Percentiles rank a stretch among this genome's conserved stretches.
phyloP scores from a whole-genome alignment of 2,797 vertebrate species.

The Nannoperca obscura region DNA sequence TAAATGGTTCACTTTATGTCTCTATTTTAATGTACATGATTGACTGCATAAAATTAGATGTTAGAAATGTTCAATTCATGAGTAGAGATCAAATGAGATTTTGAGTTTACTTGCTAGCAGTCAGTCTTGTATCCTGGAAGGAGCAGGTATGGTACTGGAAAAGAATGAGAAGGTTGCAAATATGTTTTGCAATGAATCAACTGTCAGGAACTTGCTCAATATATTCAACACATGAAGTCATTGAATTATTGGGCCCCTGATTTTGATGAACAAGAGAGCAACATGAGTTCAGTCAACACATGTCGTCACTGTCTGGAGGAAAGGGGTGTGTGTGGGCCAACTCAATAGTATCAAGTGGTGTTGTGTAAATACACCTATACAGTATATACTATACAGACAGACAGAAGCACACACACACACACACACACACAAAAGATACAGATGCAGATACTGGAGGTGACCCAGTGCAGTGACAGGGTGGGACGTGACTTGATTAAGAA shows the following conservation, averaged over 20 bases:
- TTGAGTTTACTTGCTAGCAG: slow-evolving; percentile 10
- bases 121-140: neutral
- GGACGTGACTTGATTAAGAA: slow-evolving; percentile 81
- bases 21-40: neutral
- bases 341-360: slow-evolving; percentile 58
- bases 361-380: slow-evolving; percentile 47
- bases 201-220: slow-evolving; percentile 17
- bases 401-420: slow-evolving; percentile 25
- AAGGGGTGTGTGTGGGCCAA: slow-evolving; percentile 57
- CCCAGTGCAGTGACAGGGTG: slow-evolving; percentile 71
- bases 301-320: slow-evolving; percentile 25
- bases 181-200: slow-evolving; percentile 9
- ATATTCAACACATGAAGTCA: slow-evolving; percentile 2
- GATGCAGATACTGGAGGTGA: slow-evolving; percentile 83
- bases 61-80: neutral
- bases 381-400: slow-evolving; percentile 53
- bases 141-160: neutral
- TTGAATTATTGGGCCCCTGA: slow-evolving; percentile 20
- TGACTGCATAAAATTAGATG: neutral
- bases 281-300: neutral
- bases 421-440: slow-evolving; percentile 53
- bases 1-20: neutral
- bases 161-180: slow-evolving; percentile 1
- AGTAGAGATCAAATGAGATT: neutral
- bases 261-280: slow-evolving; percentile 14